Evolutionary conservation across 2,113 vertebrate species (phyloP).

Genomic region (Tichodroma muraria): DNA sequence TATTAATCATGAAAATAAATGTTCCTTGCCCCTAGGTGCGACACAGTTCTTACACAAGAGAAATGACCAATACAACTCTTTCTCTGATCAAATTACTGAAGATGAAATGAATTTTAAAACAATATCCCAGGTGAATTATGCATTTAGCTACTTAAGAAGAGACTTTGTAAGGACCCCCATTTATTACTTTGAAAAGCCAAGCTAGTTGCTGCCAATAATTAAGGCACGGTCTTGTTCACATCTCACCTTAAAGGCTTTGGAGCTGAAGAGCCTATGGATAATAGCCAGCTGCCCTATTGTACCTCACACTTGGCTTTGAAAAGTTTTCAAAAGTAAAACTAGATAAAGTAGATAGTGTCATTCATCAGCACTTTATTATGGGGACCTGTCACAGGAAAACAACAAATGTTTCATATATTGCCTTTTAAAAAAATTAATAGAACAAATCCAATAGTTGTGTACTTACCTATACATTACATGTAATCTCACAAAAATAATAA

Average conservation of each 20-base stretch:
- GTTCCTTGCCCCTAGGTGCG: constrained; percentile 61
- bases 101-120: constrained; percentile 74
- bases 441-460: neutral
- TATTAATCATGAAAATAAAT: constrained; percentile 73
- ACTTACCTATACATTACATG: neutral
- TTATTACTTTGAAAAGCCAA: constrained; percentile 64
- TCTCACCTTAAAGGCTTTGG: constrained; percentile 19
- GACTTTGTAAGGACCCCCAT: constrained; percentile 52
- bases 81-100: constrained; percentile 72
- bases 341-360: neutral
- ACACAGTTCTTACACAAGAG: constrained; percentile 61
- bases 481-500: neutral
- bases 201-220: constrained; percentile 59
- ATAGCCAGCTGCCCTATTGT: constrained; percentile 13
- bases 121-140: constrained; percentile 68
- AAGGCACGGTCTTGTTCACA: constrained; percentile 33
- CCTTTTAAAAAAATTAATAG: neutral
- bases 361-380: constrained; percentile 2
- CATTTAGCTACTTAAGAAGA: constrained; percentile 65
- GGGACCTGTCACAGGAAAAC: neutral
- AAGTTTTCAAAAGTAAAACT: constrained; percentile 5
- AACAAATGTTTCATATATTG: neutral
- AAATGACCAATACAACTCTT: constrained; percentile 61
- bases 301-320: neutral
- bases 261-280: constrained; percentile 2